Conservation (phyloP, 2,113 vertebrate species). For the Saccopteryx leptura region DNA sequence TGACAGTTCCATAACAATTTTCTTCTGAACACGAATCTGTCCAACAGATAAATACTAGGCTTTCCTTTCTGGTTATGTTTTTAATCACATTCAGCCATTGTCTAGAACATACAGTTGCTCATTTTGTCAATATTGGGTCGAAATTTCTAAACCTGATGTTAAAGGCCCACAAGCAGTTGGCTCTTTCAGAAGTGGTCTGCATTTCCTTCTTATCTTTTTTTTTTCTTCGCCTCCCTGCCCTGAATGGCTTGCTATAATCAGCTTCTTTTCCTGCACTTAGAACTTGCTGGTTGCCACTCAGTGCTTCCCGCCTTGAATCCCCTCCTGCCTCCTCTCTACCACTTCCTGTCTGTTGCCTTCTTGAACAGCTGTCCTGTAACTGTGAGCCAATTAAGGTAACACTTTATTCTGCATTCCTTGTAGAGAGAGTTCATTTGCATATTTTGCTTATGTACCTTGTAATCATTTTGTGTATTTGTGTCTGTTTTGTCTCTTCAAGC, state of each 20-base stretch:
- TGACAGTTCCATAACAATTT: not conserved
- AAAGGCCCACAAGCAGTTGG: not conserved
- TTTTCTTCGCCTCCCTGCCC: slow-evolving; percentile 14
- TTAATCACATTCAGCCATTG: slow-evolving; percentile 19
- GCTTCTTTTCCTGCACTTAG: slow-evolving; percentile 68
- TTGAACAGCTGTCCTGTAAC: slow-evolving; percentile 58
- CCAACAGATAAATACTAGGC: not conserved
- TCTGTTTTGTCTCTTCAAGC: slow-evolving; percentile 57
- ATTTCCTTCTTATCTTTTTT: slow-evolving; percentile 53
- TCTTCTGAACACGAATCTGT: slow-evolving; percentile 36
- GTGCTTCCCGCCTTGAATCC: slow-evolving; percentile 63
- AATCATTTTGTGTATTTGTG: slow-evolving; percentile 64
- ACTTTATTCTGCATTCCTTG: slow-evolving; percentile 63
- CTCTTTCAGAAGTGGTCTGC: slow-evolving; percentile 4
- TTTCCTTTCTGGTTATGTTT: slow-evolving; percentile 29
- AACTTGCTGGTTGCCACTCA: slow-evolving; percentile 61
- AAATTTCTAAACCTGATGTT: slow-evolving; percentile 35
- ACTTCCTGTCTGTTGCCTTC: slow-evolving; percentile 70
- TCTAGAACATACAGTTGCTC: not conserved
- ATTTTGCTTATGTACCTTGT: slow-evolving; percentile 58
- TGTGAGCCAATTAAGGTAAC: slow-evolving; percentile 61
- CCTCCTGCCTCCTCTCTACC: slow-evolving; percentile 66
- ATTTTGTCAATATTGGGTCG: slow-evolving; percentile 30
- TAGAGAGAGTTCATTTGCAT: slow-evolving; percentile 55
- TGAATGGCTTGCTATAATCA: slow-evolving; percentile 58